These are phyloP conservation scores for Dorcus parallelipipedus DNA, from an alignment of 2,888 invertebrate species.

Conservation along the genomic window DNA sequence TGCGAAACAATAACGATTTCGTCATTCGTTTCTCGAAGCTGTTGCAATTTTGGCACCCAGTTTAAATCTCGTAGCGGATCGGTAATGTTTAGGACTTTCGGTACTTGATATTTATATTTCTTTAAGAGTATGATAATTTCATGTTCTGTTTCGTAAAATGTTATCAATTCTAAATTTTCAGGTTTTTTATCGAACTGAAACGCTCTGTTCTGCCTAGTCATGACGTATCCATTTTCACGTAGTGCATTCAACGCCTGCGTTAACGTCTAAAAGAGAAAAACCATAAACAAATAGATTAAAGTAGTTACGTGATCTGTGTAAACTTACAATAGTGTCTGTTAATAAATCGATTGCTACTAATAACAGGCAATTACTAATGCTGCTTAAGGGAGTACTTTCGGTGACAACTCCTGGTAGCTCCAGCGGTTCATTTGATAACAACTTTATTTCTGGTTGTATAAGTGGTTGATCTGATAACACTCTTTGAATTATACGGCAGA, in stretches of 20 bases:
- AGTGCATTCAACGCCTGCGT: no score
- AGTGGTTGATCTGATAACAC: constrained; percentile 66
- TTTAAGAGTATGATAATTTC: neutral
- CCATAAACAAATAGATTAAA: neutral
- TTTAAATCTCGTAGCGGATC: neutral
- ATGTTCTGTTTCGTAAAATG: neutral
- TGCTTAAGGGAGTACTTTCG: constrained; percentile 58
- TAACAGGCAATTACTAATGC: constrained; percentile 33
- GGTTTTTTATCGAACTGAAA: no score
- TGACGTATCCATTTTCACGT: no score
- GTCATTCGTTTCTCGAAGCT: neutral
- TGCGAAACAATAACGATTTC: constrained; percentile 54
- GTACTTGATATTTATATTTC: no score
- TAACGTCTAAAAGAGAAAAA: neutral
- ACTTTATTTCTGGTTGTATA: constrained; percentile 62
- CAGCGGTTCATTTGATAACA: constrained; percentile 55
- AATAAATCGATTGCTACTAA: constrained; percentile 22
- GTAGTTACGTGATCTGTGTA: no score
- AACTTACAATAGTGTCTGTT: no score
- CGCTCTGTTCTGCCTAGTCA: no score
- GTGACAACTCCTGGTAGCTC: constrained; percentile 55
- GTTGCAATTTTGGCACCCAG: constrained; percentile 6
- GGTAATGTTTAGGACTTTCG: no score
- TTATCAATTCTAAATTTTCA: neutral
- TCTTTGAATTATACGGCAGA: constrained; percentile 55